phyloP scores from a whole-genome alignment of 1,140 invertebrate genomes.

The Camponotus floridanus region DNA sequence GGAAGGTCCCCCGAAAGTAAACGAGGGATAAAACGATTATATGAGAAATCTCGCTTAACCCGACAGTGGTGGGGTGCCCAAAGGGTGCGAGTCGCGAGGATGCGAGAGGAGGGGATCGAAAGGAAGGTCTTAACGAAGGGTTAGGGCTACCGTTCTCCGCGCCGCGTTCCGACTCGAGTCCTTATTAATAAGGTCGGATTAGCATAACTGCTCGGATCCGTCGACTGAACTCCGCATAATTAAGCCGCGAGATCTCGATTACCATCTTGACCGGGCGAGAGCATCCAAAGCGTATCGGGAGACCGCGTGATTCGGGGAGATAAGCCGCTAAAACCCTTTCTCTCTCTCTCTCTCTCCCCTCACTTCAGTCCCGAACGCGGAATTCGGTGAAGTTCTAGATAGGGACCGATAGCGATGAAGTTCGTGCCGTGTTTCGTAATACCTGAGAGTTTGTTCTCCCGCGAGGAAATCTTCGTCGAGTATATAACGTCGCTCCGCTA shows the following conservation, averaged over 20 bases:
- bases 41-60: conserved; percentile 79
- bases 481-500: not conserved
- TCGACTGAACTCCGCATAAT: conserved; percentile 76
- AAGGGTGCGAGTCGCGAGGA: conserved; percentile 57
- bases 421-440: conserved; percentile 57
- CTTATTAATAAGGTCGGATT: conserved; percentile 83
- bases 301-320: conserved; percentile 62
- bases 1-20: conserved; percentile 67
- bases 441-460: conserved; percentile 34
- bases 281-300: conserved; percentile 54
- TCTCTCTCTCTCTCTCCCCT: not conserved
- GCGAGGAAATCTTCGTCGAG: not conserved
- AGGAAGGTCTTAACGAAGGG: conserved; percentile 78
- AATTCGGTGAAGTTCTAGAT: conserved; percentile 52
- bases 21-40: conserved; percentile 81
- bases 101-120: conserved; percentile 23
- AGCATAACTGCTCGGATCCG: conserved; percentile 79
- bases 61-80: conserved; percentile 45
- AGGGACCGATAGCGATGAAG: conserved; percentile 42
- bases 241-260: conserved; percentile 74
- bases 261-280: conserved; percentile 67
- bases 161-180: conserved; percentile 77
- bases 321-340: conserved; percentile 62
- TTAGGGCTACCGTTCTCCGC: conserved; percentile 76
- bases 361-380: not conserved